These are phyloP conservation scores for Orthochromis malagaraziensis DNA, from an alignment of 2,113 vertebrate species.

Conservation along the genomic window DNA sequence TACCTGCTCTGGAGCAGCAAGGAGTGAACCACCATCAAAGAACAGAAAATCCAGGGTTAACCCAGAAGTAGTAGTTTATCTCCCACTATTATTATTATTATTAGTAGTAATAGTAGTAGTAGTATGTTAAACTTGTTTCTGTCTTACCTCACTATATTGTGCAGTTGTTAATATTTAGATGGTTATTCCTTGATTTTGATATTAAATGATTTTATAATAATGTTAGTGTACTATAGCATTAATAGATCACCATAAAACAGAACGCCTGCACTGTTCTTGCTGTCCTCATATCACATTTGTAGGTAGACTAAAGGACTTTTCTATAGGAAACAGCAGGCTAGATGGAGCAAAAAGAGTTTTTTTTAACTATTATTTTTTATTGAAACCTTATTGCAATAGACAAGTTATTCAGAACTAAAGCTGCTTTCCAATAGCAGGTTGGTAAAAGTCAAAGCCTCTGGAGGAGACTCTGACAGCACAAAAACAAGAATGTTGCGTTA, in stretches of 20 bases:
- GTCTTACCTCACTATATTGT: neutral
- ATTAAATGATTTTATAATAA: neutral
- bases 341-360: neutral
- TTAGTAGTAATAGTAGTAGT: accelerated
- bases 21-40: neutral
- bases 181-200: neutral
- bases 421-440: neutral
- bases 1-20: neutral
- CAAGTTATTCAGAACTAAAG: neutral
- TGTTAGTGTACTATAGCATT: neutral
- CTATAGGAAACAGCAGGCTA: neutral
- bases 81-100: neutral
- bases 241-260: neutral
- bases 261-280: neutral
- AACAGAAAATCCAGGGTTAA: neutral
- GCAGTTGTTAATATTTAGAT: neutral
- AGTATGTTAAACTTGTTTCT: neutral
- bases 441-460: neutral
- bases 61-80: neutral
- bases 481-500: neutral
- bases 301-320: neutral
- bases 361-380: neutral
- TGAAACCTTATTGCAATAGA: neutral
- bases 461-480: neutral
- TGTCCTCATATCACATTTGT: neutral